Evolutionary conservation across 2,797 vertebrate genomes (phyloP).

Genomic region (Chiloscyllium punctatum): DNA sequence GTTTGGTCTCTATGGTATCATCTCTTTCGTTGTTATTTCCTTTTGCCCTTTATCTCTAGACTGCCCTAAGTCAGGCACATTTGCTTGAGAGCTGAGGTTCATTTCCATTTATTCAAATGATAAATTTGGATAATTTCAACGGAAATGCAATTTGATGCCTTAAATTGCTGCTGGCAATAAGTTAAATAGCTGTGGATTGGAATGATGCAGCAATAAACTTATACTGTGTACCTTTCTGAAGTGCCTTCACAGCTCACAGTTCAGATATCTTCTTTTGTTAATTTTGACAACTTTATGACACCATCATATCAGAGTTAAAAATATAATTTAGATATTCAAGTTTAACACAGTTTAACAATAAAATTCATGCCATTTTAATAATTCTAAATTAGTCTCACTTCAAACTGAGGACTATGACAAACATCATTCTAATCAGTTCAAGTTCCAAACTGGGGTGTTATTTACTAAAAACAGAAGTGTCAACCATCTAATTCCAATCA

Average conservation of each 20-base stretch:
- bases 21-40: background rate
- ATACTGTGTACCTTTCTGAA: background rate
- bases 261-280: background rate
- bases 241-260: background rate
- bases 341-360: background rate
- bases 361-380: background rate
- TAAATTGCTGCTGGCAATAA: background rate
- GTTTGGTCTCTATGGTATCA: background rate
- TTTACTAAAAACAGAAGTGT: background rate
- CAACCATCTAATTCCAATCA: background rate
- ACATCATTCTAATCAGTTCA: background rate
- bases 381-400: background rate
- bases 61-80: background rate
- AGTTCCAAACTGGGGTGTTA: background rate
- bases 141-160: background rate
- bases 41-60: background rate
- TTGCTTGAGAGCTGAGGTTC: background rate
- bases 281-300: slow-evolving; percentile 14
- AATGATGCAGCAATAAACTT: background rate
- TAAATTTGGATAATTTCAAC: background rate
- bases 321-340: background rate
- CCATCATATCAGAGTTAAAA: background rate
- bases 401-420: background rate
- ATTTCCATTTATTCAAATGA: background rate
- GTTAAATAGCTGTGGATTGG: background rate